Percentiles rank a stretch among this genome's conserved stretches.
Conservation (phyloP, 2,888 invertebrate genomes). For the Boloria euphrosyne region DNA sequence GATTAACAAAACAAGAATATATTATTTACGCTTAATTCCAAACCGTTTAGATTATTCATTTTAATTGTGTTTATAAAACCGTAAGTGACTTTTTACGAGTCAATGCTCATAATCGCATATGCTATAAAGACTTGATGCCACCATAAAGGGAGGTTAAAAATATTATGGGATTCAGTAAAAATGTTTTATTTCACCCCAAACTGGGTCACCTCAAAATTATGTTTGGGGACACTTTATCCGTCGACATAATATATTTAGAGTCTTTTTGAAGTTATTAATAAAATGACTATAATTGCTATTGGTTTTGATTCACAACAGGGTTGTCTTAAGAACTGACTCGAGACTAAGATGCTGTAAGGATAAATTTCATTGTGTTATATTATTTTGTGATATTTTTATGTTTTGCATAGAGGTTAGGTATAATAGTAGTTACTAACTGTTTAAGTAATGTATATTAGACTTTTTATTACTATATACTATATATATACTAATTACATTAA, state of each 20-base stretch:
- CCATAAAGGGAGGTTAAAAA: slow-evolving; percentile 43
- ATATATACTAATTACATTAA: too few relatives aligned
- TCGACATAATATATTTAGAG: background rate
- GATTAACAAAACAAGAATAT: background rate
- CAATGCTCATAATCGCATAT: slow-evolving; percentile 37
- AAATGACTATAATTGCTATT: slow-evolving; percentile 11
- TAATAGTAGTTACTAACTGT: too few relatives aligned
- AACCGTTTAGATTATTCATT: slow-evolving; percentile 2
- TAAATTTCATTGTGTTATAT: too few relatives aligned
- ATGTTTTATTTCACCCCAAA: slow-evolving; percentile 41
- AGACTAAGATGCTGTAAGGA: background rate
- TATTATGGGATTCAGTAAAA: slow-evolving; percentile 40
- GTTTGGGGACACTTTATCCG: slow-evolving; percentile 22
- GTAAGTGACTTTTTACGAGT: slow-evolving; percentile 40
- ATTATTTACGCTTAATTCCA: background rate
- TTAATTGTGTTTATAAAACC: slow-evolving; percentile 19
- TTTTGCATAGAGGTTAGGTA: too few relatives aligned
- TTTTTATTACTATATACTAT: too few relatives aligned
- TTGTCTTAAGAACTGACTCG: background rate
- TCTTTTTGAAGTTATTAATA: slow-evolving; percentile 17
- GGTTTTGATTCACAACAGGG: background rate
- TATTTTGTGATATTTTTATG: too few relatives aligned
- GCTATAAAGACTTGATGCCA: slow-evolving; percentile 42
- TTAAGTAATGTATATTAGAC: too few relatives aligned
- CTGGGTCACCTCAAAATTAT: slow-evolving; percentile 39